Evolutionary conservation across 1,140 invertebrate species (phyloP).

Genomic region (Saccostrea cuccullata): DNA sequence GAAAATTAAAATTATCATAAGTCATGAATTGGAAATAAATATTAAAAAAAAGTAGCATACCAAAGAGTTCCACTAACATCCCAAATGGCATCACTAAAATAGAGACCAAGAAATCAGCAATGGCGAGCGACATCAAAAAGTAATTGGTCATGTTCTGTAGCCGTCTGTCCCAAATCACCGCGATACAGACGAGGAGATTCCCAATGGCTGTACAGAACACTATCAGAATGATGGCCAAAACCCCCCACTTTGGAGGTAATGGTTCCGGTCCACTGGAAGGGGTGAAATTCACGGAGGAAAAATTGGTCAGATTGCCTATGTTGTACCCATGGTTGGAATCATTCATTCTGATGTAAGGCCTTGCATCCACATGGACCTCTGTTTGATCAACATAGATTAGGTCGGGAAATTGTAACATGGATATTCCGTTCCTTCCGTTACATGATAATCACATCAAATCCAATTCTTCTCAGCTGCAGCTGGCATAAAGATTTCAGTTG

Average conservation of each 20-base stretch:
- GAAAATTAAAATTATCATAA: not conserved
- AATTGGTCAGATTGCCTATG: not conserved
- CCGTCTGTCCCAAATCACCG: slow-evolving; percentile 97
- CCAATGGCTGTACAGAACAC: slow-evolving; percentile 91
- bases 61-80: slow-evolving; percentile 86
- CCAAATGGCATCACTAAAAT: slow-evolving; percentile 97
- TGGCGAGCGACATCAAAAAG: slow-evolving; percentile 97
- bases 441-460: not conserved
- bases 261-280: not conserved
- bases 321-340: slow-evolving; percentile 2
- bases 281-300: not conserved
- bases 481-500: not conserved
- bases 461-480: not conserved
- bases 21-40: not conserved
- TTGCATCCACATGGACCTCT: not conserved
- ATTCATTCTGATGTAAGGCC: slow-evolving; percentile 19
- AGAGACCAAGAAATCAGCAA: slow-evolving; percentile 96
- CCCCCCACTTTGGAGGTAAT: slow-evolving; percentile 61
- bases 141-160: slow-evolving; percentile 98
- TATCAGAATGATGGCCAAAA: slow-evolving; percentile 82
- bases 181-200: slow-evolving; percentile 96
- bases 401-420: not conserved
- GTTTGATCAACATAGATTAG: not conserved
- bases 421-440: not conserved
- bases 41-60: slow-evolving; percentile 50